Conservation (phyloP, 2,888 invertebrate species). For the Trissolcus brochymenae region DNA sequence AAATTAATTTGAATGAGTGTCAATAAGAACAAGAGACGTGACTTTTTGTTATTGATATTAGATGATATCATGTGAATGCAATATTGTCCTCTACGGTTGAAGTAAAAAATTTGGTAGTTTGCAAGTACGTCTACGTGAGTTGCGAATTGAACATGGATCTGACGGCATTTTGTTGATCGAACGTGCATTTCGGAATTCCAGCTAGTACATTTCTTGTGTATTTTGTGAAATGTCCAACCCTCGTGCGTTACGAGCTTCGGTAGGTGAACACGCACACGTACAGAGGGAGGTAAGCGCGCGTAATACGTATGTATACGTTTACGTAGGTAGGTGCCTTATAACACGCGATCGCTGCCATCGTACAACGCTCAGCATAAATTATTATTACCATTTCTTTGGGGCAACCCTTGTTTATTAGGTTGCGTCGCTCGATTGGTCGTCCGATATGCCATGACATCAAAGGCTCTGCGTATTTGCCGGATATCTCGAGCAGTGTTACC, state of each 20-base stretch:
- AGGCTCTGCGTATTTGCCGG: slow-evolving; percentile 62
- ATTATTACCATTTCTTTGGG: slow-evolving; percentile 72
- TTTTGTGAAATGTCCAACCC: slow-evolving; percentile 54
- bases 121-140: slow-evolving; percentile 3
- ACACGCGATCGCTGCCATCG: slow-evolving; percentile 74
- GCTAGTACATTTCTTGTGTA: slow-evolving; percentile 60
- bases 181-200: slow-evolving; percentile 58
- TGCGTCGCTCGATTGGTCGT: slow-evolving; percentile 69
- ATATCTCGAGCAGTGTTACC: slow-evolving; percentile 50
- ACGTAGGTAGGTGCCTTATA: slow-evolving; percentile 60
- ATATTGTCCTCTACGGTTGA: no score
- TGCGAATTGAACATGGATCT: slow-evolving; percentile 26
- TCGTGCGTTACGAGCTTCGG: slow-evolving; percentile 44
- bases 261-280: slow-evolving; percentile 53
- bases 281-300: slow-evolving; percentile 7
- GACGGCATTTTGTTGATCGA: slow-evolving; percentile 46
- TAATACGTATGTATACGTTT: slow-evolving; percentile 49
- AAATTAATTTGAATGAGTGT: no score
- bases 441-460: slow-evolving; percentile 73
- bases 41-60: no score
- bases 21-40: no score
- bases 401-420: slow-evolving; percentile 74
- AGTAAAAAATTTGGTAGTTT: neutral
- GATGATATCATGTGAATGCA: no score
- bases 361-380: slow-evolving; percentile 68